These are phyloP conservation scores for Caenorhabditis zanzibari DNA, from an alignment of 2,888 invertebrate species.

Conservation along the genomic window DNA sequence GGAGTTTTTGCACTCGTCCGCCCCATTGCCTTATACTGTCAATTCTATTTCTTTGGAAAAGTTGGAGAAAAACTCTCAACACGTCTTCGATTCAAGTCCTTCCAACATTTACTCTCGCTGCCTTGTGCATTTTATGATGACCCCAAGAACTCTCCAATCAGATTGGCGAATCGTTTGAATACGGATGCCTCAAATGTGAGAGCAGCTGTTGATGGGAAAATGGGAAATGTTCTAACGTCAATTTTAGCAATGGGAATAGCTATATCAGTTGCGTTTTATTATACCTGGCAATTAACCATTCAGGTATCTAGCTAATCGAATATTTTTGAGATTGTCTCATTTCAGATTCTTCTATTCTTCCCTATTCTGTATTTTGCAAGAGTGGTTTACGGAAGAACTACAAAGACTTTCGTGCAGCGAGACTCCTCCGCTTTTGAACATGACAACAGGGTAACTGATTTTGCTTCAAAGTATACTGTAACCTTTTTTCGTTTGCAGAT, in stretches of 20 bases:
- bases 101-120: constrained; percentile 83
- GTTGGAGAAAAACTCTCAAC: constrained; percentile 83
- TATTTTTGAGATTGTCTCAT: constrained; percentile 38
- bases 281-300: constrained; percentile 84
- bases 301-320: too few species aligned
- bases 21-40: constrained; percentile 58
- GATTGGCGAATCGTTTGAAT: constrained; percentile 84
- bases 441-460: constrained; percentile 9
- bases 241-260: background rate
- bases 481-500: too few species aligned
- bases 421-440: constrained; percentile 14
- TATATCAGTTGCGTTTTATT: constrained; percentile 61
- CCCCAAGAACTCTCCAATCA: constrained; percentile 83
- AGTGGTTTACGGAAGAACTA: constrained; percentile 84
- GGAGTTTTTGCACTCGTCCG: constrained; percentile 83
- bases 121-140: constrained; percentile 85
- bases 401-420: constrained; percentile 83
- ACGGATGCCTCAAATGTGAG: constrained; percentile 85
- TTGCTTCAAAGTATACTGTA: constrained; percentile 81
- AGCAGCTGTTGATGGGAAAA: constrained; percentile 46
- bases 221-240: constrained; percentile 36
- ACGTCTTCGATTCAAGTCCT: constrained; percentile 83
- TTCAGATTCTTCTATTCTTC: constrained; percentile 80
- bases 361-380: constrained; percentile 84
- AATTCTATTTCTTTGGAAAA: constrained; percentile 81